Evolutionary conservation across 2,797 vertebrate genomes (phyloP), one percentile per base, ranked within the genome.

Genomic region (Bovichtus variegatus): DNA sequence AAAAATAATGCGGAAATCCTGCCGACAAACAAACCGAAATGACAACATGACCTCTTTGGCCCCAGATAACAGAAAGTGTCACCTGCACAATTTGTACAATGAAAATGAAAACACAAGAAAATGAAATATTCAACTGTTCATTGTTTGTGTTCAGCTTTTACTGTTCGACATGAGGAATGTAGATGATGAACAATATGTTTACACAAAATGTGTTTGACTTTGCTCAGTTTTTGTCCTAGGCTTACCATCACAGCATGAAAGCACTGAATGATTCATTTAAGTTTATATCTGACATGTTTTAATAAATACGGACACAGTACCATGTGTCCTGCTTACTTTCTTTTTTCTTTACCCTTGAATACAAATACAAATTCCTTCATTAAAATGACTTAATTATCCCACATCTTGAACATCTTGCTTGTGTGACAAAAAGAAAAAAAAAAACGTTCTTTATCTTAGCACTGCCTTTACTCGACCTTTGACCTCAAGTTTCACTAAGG

Each of bases 371-470:
- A 43, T 49, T 34, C 0, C 31, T 29, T 25, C 1, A 65, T 66
- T 40, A 25, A 38, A 55, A n/a, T 8, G 5, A 29, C 4, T 18
- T 40, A 75, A 50, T 47, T 3, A 66, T 67, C 27, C 54, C n/a
- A 44, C n/a, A 8, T 31, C 5, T 41, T 78, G 25, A 73, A 36
- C 23, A 41, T 54, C 1, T 61, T 59, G 18, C 46, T 21, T 6
- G 19, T 27, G 38, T 63, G 41, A 66, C 50, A 74, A n/a, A 64
- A 83, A 82, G n/a, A 89, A 81, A n/a, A 83, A 82, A n/a, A 89
- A 81, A n/a, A 80, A 21, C 55, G 0, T 19, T 23, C 23, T 10
- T 58, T 55, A 11, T 58, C n/a, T 49, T 18, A 58, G 21, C 72
- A 74, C 74, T 67, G 64, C 59, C 34, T 74, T 36, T 9, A 4